Evolutionary conservation across 1,140 invertebrate genomes (phyloP), one percentile per base, ranked within the genome.

Genomic region (Teleopsis dalmanni): DNA sequence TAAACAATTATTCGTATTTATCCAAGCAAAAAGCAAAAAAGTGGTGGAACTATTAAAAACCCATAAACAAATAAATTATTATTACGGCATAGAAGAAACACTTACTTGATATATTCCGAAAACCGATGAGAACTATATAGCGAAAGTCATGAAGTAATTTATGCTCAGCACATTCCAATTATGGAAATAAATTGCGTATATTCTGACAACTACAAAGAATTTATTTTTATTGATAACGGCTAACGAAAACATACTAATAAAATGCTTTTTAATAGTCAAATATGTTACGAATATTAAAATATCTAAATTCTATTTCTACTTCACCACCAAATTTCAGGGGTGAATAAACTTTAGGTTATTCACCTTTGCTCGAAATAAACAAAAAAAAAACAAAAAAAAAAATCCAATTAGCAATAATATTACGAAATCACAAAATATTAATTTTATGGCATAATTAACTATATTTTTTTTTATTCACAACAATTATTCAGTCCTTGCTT

Each of bases 81-180:
- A n/a, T n/a, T n/a, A n/a, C n/a, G n/a, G n/a, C n/a, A n/a, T n/a
- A n/a, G n/a, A n/a, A n/a, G n/a, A n/a, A n/a, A n/a, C n/a, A n/a
- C n/a, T n/a, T n/a, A n/a, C n/a, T n/a, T n/a, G n/a, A n/a, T n/a
- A n/a, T n/a, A n/a, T n/a, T n/a, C n/a, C n/a, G n/a, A n/a, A n/a
- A n/a, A n/a, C n/a, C n/a, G n/a, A n/a, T n/a, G n/a, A n/a, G n/a
- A n/a, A n/a, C n/a, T n/a, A n/a, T n/a, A n/a, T n/a, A n/a, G n/a
- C n/a, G n/a, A n/a, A n/a, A n/a, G n/a, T n/a, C n/a, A n/a, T n/a
- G n/a, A n/a, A n/a, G 47, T 21, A 22, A 40, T 4, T 11, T 1
- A 62, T 48, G 29, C 41, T 21, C 27, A 29, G 26, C 62, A 65
- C 62, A 60, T 65, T 57, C 57, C 45, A 50, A 65, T 65, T 65